A percentile compares a stretch with the other conserved stretches of the same genome.
Conservation (phyloP, 2,113 vertebrate species). For the Porphyrio hochstetteri region DNA sequence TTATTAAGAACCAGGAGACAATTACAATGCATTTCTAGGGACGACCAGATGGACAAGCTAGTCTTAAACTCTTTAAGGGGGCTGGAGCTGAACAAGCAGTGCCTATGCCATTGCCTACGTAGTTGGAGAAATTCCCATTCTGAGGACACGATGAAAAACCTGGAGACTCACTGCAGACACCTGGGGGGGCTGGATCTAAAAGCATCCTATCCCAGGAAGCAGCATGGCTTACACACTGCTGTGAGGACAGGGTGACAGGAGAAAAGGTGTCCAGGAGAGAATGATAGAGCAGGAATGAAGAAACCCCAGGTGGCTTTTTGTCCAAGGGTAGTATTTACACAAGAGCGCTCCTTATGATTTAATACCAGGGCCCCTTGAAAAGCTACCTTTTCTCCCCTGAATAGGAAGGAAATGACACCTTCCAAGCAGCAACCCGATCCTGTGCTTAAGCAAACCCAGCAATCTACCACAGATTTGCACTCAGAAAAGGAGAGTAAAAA, state of each 20-base stretch:
- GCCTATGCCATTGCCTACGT: background rate
- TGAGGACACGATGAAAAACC: background rate
- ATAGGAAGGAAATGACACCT: background rate
- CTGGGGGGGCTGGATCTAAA: background rate
- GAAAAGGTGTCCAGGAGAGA: background rate
- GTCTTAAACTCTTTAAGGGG: background rate
- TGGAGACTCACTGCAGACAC: background rate
- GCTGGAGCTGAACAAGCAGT: background rate
- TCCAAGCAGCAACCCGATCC: background rate
- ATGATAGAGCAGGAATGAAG: background rate
- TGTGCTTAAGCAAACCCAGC: background rate
- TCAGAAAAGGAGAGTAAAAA: background rate
- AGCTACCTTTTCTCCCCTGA: background rate
- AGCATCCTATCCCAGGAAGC: background rate
- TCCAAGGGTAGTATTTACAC: background rate
- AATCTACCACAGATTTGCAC: background rate
- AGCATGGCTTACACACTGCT: background rate
- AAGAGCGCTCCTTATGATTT: background rate
- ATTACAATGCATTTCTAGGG: constrained; percentile 37
- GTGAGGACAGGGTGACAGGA: background rate
- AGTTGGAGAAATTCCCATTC: background rate
- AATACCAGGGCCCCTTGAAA: background rate
- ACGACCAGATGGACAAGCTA: constrained; percentile 35
- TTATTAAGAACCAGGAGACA: constrained; percentile 42
- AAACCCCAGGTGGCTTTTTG: background rate